These are phyloP conservation scores for Bombus affinis DNA, from an alignment of 1,140 invertebrate genomes.

Conservation along the genomic window DNA sequence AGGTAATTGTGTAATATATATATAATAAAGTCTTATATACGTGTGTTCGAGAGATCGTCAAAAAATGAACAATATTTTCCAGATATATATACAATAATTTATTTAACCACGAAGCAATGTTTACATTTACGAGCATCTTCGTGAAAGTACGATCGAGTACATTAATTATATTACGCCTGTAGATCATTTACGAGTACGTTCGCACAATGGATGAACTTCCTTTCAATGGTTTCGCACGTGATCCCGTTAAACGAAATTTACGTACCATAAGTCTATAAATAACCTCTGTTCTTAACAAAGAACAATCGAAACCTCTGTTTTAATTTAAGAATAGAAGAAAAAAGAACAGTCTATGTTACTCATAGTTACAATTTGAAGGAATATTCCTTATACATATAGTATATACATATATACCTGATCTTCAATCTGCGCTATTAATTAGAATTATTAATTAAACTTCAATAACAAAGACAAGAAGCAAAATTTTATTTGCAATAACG, in stretches of 20 bases:
- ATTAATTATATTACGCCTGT: slow-evolving; percentile 44
- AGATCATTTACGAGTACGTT: slow-evolving; percentile 29
- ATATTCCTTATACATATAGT: background rate
- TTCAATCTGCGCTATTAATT: background rate
- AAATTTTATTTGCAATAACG: no score
- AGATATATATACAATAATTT: slow-evolving; percentile 81
- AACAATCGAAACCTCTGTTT: background rate
- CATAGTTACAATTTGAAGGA: background rate
- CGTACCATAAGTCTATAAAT: background rate
- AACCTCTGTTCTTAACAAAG: background rate
- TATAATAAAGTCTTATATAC: no score
- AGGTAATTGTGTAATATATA: no score
- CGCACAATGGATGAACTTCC: slow-evolving; percentile 10
- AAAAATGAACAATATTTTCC: slow-evolving; percentile 21
- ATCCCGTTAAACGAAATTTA: slow-evolving; percentile 11
- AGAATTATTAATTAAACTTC: no score
- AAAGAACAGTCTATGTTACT: no score
- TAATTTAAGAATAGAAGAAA: background rate
- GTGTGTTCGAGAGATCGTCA: no score
- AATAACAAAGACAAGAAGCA: no score
- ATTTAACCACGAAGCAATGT: slow-evolving; percentile 75
- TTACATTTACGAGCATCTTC: slow-evolving; percentile 80
- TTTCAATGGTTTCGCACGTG: slow-evolving; percentile 19
- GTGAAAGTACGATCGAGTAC: slow-evolving; percentile 69
- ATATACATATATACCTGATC: background rate